A percentile compares a stretch with the other conserved stretches of the same genome.
phyloP scores from a whole-genome alignment of 37 sponge, comb jelly and placozoan species.

The Axinella damicornis region DNA sequence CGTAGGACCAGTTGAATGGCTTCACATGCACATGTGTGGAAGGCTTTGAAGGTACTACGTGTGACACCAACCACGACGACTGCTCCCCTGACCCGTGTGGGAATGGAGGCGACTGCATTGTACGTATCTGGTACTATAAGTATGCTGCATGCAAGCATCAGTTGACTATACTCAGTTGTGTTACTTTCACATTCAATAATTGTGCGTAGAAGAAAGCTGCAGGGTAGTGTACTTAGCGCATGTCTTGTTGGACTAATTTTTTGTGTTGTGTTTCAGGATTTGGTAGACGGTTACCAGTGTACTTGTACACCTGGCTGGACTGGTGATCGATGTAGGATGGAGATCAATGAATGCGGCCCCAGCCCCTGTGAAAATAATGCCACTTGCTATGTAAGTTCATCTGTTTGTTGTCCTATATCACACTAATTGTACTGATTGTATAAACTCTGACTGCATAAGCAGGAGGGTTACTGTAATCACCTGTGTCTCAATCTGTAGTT shows the following conservation, averaged over 20 bases:
- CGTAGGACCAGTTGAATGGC: too few relatives aligned
- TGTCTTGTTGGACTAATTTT: too few relatives aligned
- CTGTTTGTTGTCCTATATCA: neutral
- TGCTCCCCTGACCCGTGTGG: slow-evolving; percentile 1
- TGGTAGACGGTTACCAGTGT: neutral
- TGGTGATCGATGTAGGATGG: slow-evolving; percentile 3
- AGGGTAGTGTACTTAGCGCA: too few relatives aligned
- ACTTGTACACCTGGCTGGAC: neutral
- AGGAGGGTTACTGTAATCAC: too few relatives aligned
- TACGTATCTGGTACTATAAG: too few relatives aligned
- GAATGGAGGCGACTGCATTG: slow-evolving; percentile 11
- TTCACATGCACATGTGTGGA: slow-evolving; percentile 3
- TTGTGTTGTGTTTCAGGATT: neutral
- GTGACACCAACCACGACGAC: slow-evolving; percentile 26
- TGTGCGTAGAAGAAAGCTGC: too few relatives aligned
- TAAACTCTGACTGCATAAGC: too few relatives aligned
- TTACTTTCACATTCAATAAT: too few relatives aligned
- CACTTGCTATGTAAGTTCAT: neutral
- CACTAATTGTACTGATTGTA: too few relatives aligned
- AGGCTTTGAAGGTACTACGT: slow-evolving; percentile 16
- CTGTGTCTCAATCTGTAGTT: too few relatives aligned
- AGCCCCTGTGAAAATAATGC: slow-evolving; percentile 7
- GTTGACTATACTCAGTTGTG: too few relatives aligned
- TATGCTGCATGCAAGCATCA: too few relatives aligned
- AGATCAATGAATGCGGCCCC: slow-evolving; percentile 14